Base-by-base conservation (phyloP, 1,140 invertebrate species). In the Andricus grossulariae region DNA sequence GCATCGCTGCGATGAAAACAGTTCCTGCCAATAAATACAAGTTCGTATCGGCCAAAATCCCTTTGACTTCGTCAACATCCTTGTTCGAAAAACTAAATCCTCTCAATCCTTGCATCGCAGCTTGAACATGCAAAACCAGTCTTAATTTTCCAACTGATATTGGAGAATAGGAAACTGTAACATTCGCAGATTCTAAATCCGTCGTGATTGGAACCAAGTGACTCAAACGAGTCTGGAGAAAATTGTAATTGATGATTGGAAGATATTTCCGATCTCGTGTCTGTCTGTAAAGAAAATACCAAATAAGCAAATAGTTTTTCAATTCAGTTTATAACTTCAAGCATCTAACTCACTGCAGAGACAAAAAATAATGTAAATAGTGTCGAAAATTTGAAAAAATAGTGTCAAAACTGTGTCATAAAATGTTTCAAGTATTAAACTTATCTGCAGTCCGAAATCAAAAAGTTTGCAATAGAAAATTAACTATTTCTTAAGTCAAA, bases 21-120 rank as follows among this genome's bases (percentile, higher is more conserved):
- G 98, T 99, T 49, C 96, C 93, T 82, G 96, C 95, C n/a, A 99
- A 90, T 70, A 99, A 93, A 89, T 97, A 97, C 13, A 99, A 92
- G 91, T 99, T 99, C 0, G 98, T 99, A 85, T 99, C 98, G 2
- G 96, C 95, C 92, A 99, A 99, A 84, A 99, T 97, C 71, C 96
- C 96, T 92, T 99, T 99, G 0, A 99, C 95, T 93, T 99, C 98
- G 92, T 99, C 98, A 55, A 98, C 92, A 92, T 99, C 98, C 90
- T 98, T 98, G 70, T 96, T 94, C 70, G 95, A 95, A 85, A 99
- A 99, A 19, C 98, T 98, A 45, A 97, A 91, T 50, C 89, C 83
- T 18, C 94, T 90, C 77, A 99, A 93, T 52, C 94, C 94, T 39
- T 94, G 90, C 80, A 99, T 94, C 5, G 97, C 95, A 25, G 94